Base-by-base conservation (phyloP, 1,140 invertebrate genomes). In the Bilobella aurantiaca region DNA sequence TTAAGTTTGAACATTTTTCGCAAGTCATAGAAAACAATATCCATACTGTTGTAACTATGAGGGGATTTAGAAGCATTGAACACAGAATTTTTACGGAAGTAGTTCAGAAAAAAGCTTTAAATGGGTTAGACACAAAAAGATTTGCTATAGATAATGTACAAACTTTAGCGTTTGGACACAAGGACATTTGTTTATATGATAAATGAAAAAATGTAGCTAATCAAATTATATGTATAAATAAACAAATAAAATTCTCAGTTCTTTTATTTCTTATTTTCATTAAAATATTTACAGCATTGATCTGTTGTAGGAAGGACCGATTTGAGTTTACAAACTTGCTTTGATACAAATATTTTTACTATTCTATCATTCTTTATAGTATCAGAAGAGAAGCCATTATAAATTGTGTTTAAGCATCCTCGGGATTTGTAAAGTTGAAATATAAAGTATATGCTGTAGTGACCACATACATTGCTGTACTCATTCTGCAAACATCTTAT, bases 91-190 rank as follows among this genome's bases (percentile, higher is more conserved):
- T 8, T 25, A 60, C 64, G 3, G 14, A 16, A 30, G 18, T 23
- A 2, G 8, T 25, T 28, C 29, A 21, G 34, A 65, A 42, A 49
- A 47, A 21, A 21, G 57, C 27, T 14, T 14, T 65, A 31, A 65
- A 30, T 29, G 28, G 31, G 14, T 23, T 65, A 28, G 64, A 65
- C 25, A 30, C 29, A 3, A 65, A 65, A 32, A 5, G 64, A 2
- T 65, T 60, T 60, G n/a, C 30, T 49, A 30, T 60, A 21, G 42
- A 65, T 60, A 42, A 18, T 42, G 18, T 58, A 28, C 14, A 5
- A 2, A 29, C 57, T 3, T 21, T 58, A 58, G 25, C 57, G 8
- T 58, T 58, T 58, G 57, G 57, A n/a, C 57, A 25, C 57, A 58
- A 58, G 21, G 57, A 58, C 23, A 29, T 27, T n/a, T n/a, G n/a